Percentiles rank a stretch among this genome's conserved stretches.
These are phyloP conservation scores for Monochamus alternatus DNA, from an alignment of 2,888 invertebrate genomes.

Conservation along the genomic window DNA sequence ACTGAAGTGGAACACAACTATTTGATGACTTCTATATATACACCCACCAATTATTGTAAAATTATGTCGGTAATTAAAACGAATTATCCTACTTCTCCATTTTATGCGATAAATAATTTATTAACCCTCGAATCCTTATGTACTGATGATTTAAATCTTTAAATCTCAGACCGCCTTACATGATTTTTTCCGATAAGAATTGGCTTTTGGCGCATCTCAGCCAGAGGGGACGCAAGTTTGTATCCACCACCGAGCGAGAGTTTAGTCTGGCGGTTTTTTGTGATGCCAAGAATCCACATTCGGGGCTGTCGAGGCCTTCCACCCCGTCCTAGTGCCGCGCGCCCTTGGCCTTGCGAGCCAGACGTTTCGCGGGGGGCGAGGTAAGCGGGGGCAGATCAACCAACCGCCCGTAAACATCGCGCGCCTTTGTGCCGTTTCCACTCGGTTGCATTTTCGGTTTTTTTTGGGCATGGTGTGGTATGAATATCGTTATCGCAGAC, in stretches of 20 bases:
- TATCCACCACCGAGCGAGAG: slow-evolving; percentile 14
- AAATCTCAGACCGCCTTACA: too few relatives aligned
- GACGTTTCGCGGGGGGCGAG: slow-evolving; percentile 23
- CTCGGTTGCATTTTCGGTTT: slow-evolving; percentile 33
- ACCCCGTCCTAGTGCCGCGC: slow-evolving; percentile 20
- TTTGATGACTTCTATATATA: too few relatives aligned
- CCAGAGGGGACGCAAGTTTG: not conserved
- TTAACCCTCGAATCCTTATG: too few relatives aligned
- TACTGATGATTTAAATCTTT: too few relatives aligned
- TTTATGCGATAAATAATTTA: too few relatives aligned
- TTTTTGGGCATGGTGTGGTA: slow-evolving; percentile 29
- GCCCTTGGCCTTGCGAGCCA: slow-evolving; percentile 31
- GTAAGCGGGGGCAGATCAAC: slow-evolving; percentile 19
- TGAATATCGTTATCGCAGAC: slow-evolving; percentile 28
- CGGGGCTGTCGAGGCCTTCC: not conserved
- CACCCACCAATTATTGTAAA: too few relatives aligned
- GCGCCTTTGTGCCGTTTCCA: slow-evolving; percentile 30
- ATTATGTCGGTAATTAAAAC: too few relatives aligned
- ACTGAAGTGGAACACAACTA: too few relatives aligned
- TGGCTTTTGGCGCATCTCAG: too few relatives aligned
- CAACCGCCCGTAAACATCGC: slow-evolving; percentile 27
- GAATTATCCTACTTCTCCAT: too few relatives aligned
- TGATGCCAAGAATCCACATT: slow-evolving; percentile 30
- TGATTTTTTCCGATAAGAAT: too few relatives aligned
- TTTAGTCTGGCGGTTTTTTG: slow-evolving; percentile 35